Percentiles rank a stretch among this genome's conserved stretches.
Evolutionary conservation across 2,113 vertebrate species (phyloP).

Genomic region (Bothrops jararaca): DNA sequence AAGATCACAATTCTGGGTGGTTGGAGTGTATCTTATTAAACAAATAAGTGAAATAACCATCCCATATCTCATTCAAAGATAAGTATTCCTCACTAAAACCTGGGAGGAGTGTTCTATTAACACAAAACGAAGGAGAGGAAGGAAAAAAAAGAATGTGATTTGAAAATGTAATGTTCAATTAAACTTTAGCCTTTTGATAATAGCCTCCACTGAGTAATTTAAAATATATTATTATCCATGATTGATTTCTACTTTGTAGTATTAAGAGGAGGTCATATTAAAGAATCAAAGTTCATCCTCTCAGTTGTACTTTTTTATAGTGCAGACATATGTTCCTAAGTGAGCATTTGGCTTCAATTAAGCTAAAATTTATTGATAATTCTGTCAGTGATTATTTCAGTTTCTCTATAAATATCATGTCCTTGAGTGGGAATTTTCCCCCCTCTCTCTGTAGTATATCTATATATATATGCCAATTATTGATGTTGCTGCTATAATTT

Average conservation of each 20-base stretch:
- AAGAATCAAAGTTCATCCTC: slow-evolving; percentile 13
- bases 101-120: not conserved
- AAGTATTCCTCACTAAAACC: not conserved
- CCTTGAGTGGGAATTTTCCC: not conserved
- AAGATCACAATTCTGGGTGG: not conserved
- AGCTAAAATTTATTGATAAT: not conserved
- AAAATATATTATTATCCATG: not conserved
- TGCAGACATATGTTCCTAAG: not conserved
- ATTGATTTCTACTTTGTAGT: slow-evolving; percentile 19
- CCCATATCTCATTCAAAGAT: not conserved
- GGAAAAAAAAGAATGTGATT: not conserved
- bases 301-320: slow-evolving; percentile 6
- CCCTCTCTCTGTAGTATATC: not conserved
- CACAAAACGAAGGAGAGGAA: not conserved
- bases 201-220: not conserved
- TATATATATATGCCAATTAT: not conserved
- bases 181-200: not conserved
- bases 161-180: not conserved
- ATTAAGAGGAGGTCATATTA: not conserved
- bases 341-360: not conserved
- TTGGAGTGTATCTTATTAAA: not conserved
- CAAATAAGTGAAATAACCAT: not conserved
- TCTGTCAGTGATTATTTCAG: not conserved
- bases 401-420: slow-evolving; percentile 24
- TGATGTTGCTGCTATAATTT: not conserved